A percentile compares a stretch with the other conserved stretches of the same genome.
phyloP scores from a whole-genome alignment of 2,888 invertebrate genomes.

The Andrena dorsata region DNA sequence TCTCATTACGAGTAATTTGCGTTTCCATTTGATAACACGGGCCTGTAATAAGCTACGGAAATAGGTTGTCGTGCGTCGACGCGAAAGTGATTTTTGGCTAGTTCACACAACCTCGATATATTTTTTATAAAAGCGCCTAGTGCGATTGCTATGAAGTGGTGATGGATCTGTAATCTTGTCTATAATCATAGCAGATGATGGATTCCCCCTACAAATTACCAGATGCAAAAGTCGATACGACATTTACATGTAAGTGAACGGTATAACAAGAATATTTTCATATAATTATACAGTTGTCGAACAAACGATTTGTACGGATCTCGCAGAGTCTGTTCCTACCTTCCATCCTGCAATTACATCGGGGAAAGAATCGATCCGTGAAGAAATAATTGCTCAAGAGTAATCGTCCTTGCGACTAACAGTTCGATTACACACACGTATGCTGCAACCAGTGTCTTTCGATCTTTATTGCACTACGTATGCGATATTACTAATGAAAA shows the following conservation, averaged over 20 bases:
- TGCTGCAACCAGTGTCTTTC: constrained; percentile 36
- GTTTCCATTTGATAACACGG: constrained; percentile 41
- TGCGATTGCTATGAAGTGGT: too few relatives aligned
- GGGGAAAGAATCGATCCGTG: constrained; percentile 45
- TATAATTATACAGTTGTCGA: constrained; percentile 45
- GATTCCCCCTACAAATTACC: constrained; percentile 34
- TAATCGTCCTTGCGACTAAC: constrained; percentile 37
- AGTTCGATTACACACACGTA: constrained; percentile 34
- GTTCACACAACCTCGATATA: neutral
- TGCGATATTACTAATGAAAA: constrained; percentile 6
- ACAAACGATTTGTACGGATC: constrained; percentile 32
- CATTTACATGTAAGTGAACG: constrained; percentile 29
- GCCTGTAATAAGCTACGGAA: neutral
- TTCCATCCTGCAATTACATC: constrained; percentile 29
- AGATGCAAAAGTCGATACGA: neutral
- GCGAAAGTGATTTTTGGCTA: neutral
- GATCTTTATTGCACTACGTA: constrained; percentile 16
- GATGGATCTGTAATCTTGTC: neutral
- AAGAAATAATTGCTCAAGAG: constrained; percentile 40
- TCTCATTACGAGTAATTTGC: constrained; percentile 54
- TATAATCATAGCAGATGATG: neutral
- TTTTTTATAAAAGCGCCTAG: too few relatives aligned
- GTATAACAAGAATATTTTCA: constrained; percentile 34
- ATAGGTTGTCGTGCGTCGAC: neutral
- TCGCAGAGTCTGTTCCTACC: constrained; percentile 8